These are phyloP conservation scores for Oedothorax gibbosus DNA, from an alignment of 1,140 invertebrate species.

Conservation along the genomic window DNA sequence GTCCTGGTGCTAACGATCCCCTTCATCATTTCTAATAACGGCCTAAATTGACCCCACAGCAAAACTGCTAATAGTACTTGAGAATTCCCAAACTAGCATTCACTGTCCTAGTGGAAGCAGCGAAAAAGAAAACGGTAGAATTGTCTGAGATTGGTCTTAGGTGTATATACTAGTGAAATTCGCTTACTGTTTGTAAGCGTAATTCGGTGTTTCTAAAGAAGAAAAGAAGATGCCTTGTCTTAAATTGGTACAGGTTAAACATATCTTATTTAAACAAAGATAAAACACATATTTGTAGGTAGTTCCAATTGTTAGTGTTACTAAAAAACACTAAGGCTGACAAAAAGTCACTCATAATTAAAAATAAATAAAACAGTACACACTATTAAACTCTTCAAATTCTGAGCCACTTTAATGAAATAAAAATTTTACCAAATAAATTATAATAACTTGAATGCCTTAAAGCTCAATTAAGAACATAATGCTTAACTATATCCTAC, in stretches of 20 bases:
- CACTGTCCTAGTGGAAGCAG: not conserved
- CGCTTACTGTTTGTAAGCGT: not conserved
- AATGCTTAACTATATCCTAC: too few species aligned
- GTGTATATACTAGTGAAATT: not conserved
- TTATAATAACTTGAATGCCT: too few species aligned
- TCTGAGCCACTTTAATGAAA: too few species aligned
- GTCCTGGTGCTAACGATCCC: conserved; percentile 10
- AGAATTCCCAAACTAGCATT: conserved; percentile 38
- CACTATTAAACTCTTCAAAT: too few species aligned
- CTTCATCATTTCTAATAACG: conserved; percentile 47
- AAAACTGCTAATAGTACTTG: conserved; percentile 24
- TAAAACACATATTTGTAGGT: too few species aligned
- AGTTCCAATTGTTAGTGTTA: too few species aligned
- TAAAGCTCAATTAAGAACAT: too few species aligned
- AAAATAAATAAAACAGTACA: too few species aligned
- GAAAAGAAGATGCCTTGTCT: not conserved
- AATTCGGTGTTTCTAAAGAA: not conserved
- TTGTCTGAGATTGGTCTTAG: not conserved
- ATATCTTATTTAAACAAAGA: too few species aligned
- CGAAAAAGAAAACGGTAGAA: conserved; percentile 23
- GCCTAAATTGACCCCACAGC: conserved; percentile 27
- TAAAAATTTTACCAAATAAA: too few species aligned
- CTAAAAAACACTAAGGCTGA: too few species aligned
- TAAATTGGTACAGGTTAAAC: not conserved
- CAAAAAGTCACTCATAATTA: too few species aligned